phyloP scores from a whole-genome alignment of 2,113 vertebrate species.

The Lampris megalopsis region DNA sequence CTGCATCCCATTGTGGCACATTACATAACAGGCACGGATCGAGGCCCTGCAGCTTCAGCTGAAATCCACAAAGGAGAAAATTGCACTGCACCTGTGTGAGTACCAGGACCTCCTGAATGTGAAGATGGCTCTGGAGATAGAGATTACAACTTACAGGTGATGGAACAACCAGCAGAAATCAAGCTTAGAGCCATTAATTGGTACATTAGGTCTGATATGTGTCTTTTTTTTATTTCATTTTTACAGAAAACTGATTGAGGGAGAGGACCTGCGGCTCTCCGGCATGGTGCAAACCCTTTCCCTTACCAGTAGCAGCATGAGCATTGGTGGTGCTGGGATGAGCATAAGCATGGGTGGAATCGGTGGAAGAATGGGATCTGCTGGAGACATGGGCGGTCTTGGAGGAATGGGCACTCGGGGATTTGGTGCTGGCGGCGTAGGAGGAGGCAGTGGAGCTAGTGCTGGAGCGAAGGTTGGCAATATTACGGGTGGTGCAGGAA shows the following conservation, averaged over 20 bases:
- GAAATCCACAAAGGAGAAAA: constrained; percentile 79
- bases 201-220: background rate
- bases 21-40: constrained; percentile 61
- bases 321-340: constrained; percentile 52
- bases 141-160: constrained; percentile 85
- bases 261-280: constrained; percentile 79
- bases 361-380: constrained; percentile 31
- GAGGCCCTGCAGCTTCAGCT: constrained; percentile 74
- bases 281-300: constrained; percentile 75
- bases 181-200: background rate
- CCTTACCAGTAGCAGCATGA: constrained; percentile 61
- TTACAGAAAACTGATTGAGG: constrained; percentile 82
- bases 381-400: background rate
- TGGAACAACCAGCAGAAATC: background rate
- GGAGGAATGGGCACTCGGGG: constrained; percentile 16
- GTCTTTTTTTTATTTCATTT: constrained; percentile 11
- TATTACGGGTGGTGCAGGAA: constrained; percentile 9
- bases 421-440: constrained; percentile 13
- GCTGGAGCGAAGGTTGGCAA: constrained; percentile 2
- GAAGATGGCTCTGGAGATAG: constrained; percentile 85
- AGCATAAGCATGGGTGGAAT: constrained; percentile 51
- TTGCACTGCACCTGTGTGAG: constrained; percentile 79
- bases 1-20: background rate
- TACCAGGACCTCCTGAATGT: constrained; percentile 84
- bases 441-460: background rate